Base-by-base conservation (phyloP, 2,113 vertebrate genomes). In the Protobothrops flavoviridis region DNA sequence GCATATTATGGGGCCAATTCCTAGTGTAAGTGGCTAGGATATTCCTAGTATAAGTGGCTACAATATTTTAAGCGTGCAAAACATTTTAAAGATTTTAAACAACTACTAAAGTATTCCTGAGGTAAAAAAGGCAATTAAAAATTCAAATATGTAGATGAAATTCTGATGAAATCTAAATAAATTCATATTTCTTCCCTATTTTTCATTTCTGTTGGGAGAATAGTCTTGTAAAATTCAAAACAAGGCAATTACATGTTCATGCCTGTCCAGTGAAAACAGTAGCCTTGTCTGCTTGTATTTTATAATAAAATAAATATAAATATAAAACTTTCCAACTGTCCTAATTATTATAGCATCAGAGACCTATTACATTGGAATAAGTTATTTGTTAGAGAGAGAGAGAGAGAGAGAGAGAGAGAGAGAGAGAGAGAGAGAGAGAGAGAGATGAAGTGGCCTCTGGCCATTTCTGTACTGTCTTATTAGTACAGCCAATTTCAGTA, bases 311-410 rank as follows among this genome's bases (percentile, higher is more conserved):
- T 48, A 50, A 50, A 50, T 9, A 50, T 50, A 50, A 50, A 50
- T 50, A 9, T 69, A 57, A 61, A 87, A 61, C 43, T 87, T 92
- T 57, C 8, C 43, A 45, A 93, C 81, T 56, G 92, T 87, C 94
- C 93, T 23, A 21, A 88, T 23, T 90, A 85, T 94, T 29, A 91
- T n/a, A 92, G 61, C 21, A 86, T 87, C 93, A 94, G 91, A 94
- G 13, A 5, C 87, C 33, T 91, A 55, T 53, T 94, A 87, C 94
- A 15, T 69, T 91, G 4, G 15, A 89, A 88, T 94, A 90, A 1
- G 26, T 88, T 9, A 48, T 94, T 94, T 56, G 57, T 74, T 86
- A 43, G 43, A 43, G 43, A 43, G 43, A 43, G 43, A 5, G 48
- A 9, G 48, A 9, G 48, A 50, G 48, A 1, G 48, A 50, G 48